Base-by-base conservation (phyloP, 2,888 invertebrate species). In the Eupithecia dodoneata region DNA sequence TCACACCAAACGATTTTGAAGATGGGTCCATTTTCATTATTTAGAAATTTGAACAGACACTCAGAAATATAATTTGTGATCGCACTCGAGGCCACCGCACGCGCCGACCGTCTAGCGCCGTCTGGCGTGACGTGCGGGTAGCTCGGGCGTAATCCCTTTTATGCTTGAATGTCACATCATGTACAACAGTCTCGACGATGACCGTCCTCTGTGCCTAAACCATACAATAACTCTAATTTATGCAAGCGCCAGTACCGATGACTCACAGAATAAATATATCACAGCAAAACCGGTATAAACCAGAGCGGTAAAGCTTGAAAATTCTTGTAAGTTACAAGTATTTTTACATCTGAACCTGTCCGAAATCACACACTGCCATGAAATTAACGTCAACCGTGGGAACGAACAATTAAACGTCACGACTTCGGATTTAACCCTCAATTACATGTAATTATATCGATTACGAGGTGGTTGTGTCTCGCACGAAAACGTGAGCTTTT, bases 401-500 rank as follows among this genome's bases (percentile, higher is more conserved):
- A 80, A 78, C 67, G 74, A 59, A 55, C 76, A 77, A 76, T 71
- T 72, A 66, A 44, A 5, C 63, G 71, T 65, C 75, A 70, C 75
- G 74, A 70, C 66, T 65, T 15, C 42, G 10, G 45, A 18, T 73
- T 73, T 66, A 66, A 67, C 55, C 69, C 65, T 47, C 73, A 78
- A 66, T 73, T 78, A 78, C 71, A 47, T 4, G 65, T 81, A 85
- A 84, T 86, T 86, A 81, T 81, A 83, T 74, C 80, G 81, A 85
- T 85, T 78, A 80, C 77, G 63, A 63, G 30, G 45, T 78, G 30
- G 45, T 78, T 67, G 75, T 2, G 59, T 41, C 70, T 76, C 67
- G 73, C 85, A 87, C 85, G 85, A 84, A 83, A 81, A 82, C 85
- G 87, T 86, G 87, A 84, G 82, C 70, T 72, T 78, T 81, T 79